Percentiles rank a stretch among this genome's conserved stretches.
Conservation (phyloP, 2,888 invertebrate genomes). For the Dynastes tityus region DNA sequence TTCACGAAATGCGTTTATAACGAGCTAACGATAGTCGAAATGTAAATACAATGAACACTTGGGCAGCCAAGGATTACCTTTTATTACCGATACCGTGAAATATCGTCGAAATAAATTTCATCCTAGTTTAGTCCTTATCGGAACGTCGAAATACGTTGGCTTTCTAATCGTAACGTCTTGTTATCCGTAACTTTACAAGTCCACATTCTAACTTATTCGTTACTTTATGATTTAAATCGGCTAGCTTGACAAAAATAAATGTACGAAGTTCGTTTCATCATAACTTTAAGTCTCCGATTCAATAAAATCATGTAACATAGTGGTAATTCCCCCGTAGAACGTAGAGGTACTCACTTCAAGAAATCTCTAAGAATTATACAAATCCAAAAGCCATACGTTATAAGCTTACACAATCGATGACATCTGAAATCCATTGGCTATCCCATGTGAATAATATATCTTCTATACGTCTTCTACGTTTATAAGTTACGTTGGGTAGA, state of each 20-base stretch:
- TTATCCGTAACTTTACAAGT: conserved; percentile 15
- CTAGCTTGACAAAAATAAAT: conserved; percentile 40
- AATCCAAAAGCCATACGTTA: conserved; percentile 53
- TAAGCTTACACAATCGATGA: conserved; percentile 55
- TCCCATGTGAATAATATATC: conserved; percentile 50
- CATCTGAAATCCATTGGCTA: conserved; percentile 53
- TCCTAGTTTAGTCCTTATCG: conserved; percentile 28
- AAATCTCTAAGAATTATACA: conserved; percentile 49
- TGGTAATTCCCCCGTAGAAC: conserved; percentile 31
- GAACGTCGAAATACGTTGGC: conserved; percentile 8
- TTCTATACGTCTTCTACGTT: conserved; percentile 36
- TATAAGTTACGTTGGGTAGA: conserved; percentile 33
- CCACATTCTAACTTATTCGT: conserved; percentile 38
- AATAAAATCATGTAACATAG: conserved; percentile 45
- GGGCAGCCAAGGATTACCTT: not conserved
- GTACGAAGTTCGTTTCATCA: conserved; percentile 26
- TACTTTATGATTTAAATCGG: conserved; percentile 42
- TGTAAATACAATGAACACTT: conserved; percentile 8
- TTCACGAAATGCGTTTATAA: conserved; percentile 16
- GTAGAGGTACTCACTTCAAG: conserved; percentile 11
- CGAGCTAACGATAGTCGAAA: conserved; percentile 10
- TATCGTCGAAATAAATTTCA: conserved; percentile 32
- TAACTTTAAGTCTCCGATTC: conserved; percentile 32
- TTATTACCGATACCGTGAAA: conserved; percentile 19
- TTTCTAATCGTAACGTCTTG: conserved; percentile 38